Percentiles rank a stretch among this genome's conserved stretches.
Conservation (phyloP, 37 sponge, comb jelly and placozoan genomes). For the Ianthella basta region DNA sequence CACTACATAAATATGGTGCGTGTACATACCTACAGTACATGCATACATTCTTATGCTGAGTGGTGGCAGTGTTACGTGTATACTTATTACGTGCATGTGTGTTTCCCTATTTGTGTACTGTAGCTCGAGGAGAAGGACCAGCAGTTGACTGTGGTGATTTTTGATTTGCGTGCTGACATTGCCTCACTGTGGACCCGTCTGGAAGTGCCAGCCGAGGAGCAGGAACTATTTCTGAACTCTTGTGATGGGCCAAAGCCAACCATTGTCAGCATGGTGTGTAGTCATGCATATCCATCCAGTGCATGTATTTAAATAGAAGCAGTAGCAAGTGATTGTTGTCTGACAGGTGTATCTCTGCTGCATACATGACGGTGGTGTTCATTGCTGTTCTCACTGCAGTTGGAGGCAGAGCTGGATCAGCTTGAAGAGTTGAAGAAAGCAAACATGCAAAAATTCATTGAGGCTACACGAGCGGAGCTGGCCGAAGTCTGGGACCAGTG, state of each 20-base stretch:
- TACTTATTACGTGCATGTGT: background rate
- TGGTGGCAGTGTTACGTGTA: no score
- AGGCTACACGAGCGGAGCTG: slow-evolving; percentile 72
- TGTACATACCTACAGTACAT: no score
- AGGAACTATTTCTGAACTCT: slow-evolving; percentile 46
- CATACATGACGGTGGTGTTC: no score
- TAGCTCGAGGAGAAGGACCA: slow-evolving; percentile 50
- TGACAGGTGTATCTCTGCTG: no score
- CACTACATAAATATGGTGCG: no score
- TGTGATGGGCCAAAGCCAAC: slow-evolving; percentile 49
- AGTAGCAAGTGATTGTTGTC: no score
- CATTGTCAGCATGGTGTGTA: slow-evolving; percentile 44
- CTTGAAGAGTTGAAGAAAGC: slow-evolving; percentile 70
- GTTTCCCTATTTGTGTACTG: background rate
- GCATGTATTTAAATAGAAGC: no score
- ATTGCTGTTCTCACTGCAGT: slow-evolving; percentile 37
- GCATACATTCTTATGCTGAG: background rate
- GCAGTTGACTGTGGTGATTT: slow-evolving; percentile 35
- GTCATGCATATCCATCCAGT: no score
- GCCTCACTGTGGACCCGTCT: slow-evolving; percentile 80
- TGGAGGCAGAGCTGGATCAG: slow-evolving; percentile 63
- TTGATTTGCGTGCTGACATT: slow-evolving; percentile 39
- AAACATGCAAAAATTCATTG: slow-evolving; percentile 72
- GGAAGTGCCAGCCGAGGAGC: slow-evolving; percentile 53
- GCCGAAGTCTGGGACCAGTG: slow-evolving; percentile 80